Base-by-base conservation (phyloP, 1,140 invertebrate genomes). In the Conopomorpha cramerella region DNA sequence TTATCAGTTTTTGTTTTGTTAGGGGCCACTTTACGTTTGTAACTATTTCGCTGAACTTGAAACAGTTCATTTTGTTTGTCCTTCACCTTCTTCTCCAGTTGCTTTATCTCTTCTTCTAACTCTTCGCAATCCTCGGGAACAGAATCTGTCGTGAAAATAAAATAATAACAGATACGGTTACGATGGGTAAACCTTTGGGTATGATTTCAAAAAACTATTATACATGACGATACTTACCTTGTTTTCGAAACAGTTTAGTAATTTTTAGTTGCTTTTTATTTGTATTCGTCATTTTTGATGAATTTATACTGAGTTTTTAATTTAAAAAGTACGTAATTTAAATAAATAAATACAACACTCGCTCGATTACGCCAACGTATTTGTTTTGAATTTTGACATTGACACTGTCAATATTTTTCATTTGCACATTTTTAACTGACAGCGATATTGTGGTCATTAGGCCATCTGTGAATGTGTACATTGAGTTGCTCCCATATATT, bases 21-120 rank as follows among this genome's bases (percentile, higher is more conserved):
- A 1, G 42, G 41, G 2, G 46, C 38, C 14, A 27, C 19, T 50
- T 62, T 62, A 2, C 38, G 43, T 31, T 49, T 59, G 17, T 51
- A 58, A 27, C 38, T 51, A 15, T 56, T 48, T 29, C 63, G 45
- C 45, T 67, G 65, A 1, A 73, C 43, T 43, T 68, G 57, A 37
- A 73, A 67, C n/a, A 62, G 34, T 34, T 67, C 54, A 45, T 60
- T 47, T 35, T 70, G 57, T 39, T 55, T 61, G n/a, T 60, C 45
- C 19, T 37, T 52, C 1, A 73, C 41, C 10, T 51, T 49, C 25
- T 53, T 40, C 40, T 66, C 55, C 34, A 70, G 31, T 0, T 49
- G 39, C 25, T 51, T 33, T 12, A 73, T 43, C 33, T 65, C 61
- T 27, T 65, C 49, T 29, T 51, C 39, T 11, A 67, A 27, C 6